These are phyloP conservation scores for Saguinus imperator DNA, from an alignment of 2,113 vertebrate genomes.

Conservation along the genomic window DNA sequence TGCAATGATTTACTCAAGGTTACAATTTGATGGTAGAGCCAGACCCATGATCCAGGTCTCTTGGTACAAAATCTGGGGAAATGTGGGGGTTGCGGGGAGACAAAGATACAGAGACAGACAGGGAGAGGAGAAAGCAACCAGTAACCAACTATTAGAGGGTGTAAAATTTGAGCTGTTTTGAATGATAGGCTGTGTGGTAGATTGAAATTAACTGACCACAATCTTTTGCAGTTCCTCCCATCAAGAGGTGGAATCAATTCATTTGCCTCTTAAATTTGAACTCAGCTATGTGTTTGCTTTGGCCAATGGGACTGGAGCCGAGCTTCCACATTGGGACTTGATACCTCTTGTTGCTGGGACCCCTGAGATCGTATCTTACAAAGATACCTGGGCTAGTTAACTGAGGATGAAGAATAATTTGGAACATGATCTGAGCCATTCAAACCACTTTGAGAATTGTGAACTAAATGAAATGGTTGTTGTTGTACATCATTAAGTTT, in stretches of 20 bases:
- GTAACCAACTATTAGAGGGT: background rate
- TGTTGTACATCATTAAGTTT: background rate
- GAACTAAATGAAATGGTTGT: background rate
- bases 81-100: no score
- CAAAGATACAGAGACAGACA: no score
- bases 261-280: background rate
- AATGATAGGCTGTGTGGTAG: background rate
- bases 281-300: background rate
- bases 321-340: background rate
- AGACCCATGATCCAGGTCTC: background rate
- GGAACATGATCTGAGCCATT: accelerated
- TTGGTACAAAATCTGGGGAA: background rate
- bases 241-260: background rate
- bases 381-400: background rate
- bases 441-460: background rate
- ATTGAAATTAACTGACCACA: background rate
- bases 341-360: background rate
- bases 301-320: background rate
- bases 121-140: no score
- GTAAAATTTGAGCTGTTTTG: background rate
- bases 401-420: background rate
- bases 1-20: background rate
- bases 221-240: no score
- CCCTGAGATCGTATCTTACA: background rate
- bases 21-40: background rate